These are phyloP conservation scores for Vanessa tameamea DNA, from an alignment of 1,140 invertebrate species.

Conservation along the genomic window DNA sequence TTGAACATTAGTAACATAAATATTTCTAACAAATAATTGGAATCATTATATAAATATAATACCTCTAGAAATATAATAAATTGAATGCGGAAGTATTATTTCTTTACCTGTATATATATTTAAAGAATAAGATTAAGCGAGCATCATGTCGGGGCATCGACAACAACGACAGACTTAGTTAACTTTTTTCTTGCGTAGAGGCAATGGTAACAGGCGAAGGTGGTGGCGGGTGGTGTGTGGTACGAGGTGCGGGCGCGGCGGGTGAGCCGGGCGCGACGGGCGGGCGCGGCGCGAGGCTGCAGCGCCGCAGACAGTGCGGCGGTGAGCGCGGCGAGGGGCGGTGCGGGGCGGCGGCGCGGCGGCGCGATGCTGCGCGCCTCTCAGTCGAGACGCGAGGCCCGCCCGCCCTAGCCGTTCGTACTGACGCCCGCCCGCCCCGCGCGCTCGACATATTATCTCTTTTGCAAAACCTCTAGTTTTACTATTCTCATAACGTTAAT, in stretches of 20 bases:
- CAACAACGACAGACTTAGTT: constrained; percentile 30
- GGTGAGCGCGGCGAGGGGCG: constrained; percentile 51
- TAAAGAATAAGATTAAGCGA: constrained; percentile 22
- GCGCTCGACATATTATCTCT: constrained; percentile 54
- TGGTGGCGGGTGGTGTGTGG: constrained; percentile 40
- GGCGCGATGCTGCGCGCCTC: constrained; percentile 79
- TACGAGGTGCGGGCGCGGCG: constrained; percentile 21
- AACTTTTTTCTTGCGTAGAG: constrained; percentile 42
- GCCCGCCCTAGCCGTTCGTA: constrained; percentile 72
- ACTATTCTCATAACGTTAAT: constrained; percentile 24
- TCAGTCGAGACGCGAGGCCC: constrained; percentile 78
- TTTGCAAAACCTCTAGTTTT: constrained; percentile 34
- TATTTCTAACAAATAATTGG: too few species aligned
- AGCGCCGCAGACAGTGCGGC: constrained; percentile 72
- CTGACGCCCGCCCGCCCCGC: constrained; percentile 67
- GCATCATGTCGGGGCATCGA: constrained; percentile 21
- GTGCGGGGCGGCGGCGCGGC: constrained; percentile 61
- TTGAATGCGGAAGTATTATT: neutral
- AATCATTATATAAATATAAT: neutral
- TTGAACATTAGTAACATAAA: too few species aligned
- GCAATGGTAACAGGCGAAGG: constrained; percentile 30
- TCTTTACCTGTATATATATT: constrained; percentile 4
- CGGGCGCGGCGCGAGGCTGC: constrained; percentile 58
- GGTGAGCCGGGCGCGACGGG: constrained; percentile 40
- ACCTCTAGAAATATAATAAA: neutral